These are phyloP conservation scores for Drosophila anomalipes DNA, from an alignment of 2,888 invertebrate species.

Conservation along the genomic window DNA sequence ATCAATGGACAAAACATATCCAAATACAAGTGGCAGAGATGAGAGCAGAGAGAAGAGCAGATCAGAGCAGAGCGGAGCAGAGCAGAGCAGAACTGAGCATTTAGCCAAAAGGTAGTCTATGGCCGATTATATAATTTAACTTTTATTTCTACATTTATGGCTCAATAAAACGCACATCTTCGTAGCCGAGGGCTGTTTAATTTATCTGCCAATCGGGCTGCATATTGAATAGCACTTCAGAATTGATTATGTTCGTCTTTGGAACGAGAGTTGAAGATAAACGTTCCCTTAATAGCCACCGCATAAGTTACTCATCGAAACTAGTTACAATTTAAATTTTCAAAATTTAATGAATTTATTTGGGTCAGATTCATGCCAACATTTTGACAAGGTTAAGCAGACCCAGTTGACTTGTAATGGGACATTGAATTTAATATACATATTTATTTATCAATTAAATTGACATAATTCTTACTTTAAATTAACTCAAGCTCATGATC, in stretches of 20 bases:
- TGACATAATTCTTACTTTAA: conserved; percentile 29
- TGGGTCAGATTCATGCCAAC: conserved; percentile 7
- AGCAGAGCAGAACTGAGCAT: conserved; percentile 20
- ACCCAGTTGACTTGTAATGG: not conserved
- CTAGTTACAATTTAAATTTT: conserved; percentile 14
- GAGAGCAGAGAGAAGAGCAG: not conserved
- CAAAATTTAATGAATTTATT: conserved; percentile 14
- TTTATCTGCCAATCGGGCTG: conserved; percentile 56
- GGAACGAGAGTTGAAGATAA: conserved; percentile 43
- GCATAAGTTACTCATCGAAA: conserved; percentile 10
- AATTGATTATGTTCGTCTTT: conserved; percentile 47
- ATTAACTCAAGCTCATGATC: conserved; percentile 1
- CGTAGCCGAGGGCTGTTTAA: conserved; percentile 42
- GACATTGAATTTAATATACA: conserved; percentile 11
- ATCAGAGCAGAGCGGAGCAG: not conserved
- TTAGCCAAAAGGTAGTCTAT: conserved; percentile 56
- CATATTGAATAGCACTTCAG: conserved; percentile 57
- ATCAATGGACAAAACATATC: conserved; percentile 18
- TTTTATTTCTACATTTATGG: conserved; percentile 76
- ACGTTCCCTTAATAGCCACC: conserved; percentile 58
- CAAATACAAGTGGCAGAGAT: conserved; percentile 2
- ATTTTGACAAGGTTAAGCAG: not conserved
- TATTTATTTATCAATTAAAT: conserved; percentile 20
- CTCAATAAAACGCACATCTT: conserved; percentile 68
- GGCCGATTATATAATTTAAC: conserved; percentile 70